Evolutionary conservation across 1,140 invertebrate genomes (phyloP), one percentile per base, ranked within the genome.

Genomic region (Olivierus martensii): DNA sequence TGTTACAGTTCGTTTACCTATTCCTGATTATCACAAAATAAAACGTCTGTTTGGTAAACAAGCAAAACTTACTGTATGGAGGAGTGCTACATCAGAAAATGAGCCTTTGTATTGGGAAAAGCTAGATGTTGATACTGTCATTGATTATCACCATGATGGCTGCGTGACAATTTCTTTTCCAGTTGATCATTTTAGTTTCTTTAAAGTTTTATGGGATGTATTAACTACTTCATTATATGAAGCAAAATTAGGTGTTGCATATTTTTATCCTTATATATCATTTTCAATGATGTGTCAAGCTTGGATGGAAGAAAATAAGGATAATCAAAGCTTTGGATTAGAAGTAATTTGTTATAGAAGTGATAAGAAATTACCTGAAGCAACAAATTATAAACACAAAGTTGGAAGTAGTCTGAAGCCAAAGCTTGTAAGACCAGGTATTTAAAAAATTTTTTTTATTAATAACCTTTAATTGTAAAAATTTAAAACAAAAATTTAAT

Each of bases 241-340:
- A 18, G 65, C 61, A 3, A 63, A 61, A 53, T 48, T 60, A 34
- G 62, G 61, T 12, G 61, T 66, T 19, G 59, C 62, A 21, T 59
- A 64, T 44, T 59, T 65, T 43, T 65, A 63, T 48, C 63, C 62
- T 10, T 63, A 60, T 39, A 58, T 64, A 1, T 56, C 56, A 5
- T 67, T 67, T 45, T 51, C 63, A 0, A 67, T 67, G 66, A 66
- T 64, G 59, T 67, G 66, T 48, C 60, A 64, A 43, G 66, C 64
- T 12, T 61, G 63, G 51, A 66, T 67, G 62, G 59, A 66, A 15
- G 64, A 66, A 44, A 60, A 56, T 35, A 49, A 49, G n/a, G 47
- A 49, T 21, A 49, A 15, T 12, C 44, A 51, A 49, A 53, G 59
- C 4, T 67, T 67, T 57, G 65, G 63, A 3, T 43, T 67, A 5